Percentiles rank a stretch among this genome's conserved stretches.
These are phyloP conservation scores for Kryptolebias ocellatus DNA, from an alignment of 2,797 vertebrate species.

Conservation along the genomic window DNA sequence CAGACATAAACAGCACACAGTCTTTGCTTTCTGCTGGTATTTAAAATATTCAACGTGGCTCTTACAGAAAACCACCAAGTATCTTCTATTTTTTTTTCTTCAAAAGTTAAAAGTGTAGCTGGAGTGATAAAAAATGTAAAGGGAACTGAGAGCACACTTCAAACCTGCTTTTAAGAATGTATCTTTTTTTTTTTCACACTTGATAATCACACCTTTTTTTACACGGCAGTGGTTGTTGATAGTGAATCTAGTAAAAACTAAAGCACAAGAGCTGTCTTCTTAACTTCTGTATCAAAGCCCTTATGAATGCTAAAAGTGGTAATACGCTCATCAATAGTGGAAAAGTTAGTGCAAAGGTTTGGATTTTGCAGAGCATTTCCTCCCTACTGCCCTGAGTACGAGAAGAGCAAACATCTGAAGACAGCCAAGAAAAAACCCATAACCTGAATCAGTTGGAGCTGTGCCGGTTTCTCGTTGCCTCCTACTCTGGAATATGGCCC, in stretches of 20 bases:
- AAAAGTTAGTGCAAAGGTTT: neutral
- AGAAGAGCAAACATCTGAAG: neutral
- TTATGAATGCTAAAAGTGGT: no score
- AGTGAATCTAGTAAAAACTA: no score
- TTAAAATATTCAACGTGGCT: constrained; percentile 23
- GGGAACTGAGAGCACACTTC: neutral
- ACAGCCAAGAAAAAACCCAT: neutral
- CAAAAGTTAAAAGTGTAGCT: constrained; percentile 17
- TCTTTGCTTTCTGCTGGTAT: constrained; percentile 18
- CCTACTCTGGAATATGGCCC: no score
- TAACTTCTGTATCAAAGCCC: no score
- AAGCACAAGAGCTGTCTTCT: no score
- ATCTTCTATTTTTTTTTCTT: constrained; percentile 4
- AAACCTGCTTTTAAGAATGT: neutral
- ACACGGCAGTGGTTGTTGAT: neutral
- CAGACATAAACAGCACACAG: constrained; percentile 12
- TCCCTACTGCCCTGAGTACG: neutral
- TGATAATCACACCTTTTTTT: neutral
- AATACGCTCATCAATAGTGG: neutral
- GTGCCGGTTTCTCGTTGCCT: no score
- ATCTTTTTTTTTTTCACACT: neutral
- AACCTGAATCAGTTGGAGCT: no score
- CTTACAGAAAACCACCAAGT: constrained; percentile 22
- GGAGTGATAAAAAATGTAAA: neutral
- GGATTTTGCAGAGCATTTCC: neutral